Evolutionary conservation across 2,888 invertebrate species (phyloP).

Genomic region (Lepidonotus clava): DNA sequence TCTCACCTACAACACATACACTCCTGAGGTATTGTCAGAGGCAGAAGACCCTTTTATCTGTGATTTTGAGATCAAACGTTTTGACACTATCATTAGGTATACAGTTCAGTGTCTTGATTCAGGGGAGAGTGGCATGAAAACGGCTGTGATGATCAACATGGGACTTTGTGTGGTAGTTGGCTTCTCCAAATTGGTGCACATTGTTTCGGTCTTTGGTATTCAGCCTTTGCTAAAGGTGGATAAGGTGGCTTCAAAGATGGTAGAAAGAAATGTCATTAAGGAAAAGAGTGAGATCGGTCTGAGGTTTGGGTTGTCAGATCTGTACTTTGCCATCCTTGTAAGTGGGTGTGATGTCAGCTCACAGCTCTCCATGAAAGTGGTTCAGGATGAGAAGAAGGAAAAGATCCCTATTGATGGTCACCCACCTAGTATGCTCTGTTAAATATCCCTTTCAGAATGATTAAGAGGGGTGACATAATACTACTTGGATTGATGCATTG

Average conservation of each 20-base stretch:
- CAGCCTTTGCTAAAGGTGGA: slow-evolving; percentile 21
- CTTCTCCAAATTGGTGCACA: slow-evolving; percentile 30
- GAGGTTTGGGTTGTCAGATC: slow-evolving; percentile 20
- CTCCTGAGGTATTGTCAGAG: neutral
- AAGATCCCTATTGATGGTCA: neutral
- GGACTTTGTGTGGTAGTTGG: slow-evolving; percentile 38
- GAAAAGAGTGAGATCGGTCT: neutral
- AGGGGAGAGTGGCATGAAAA: slow-evolving; percentile 1
- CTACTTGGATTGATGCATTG: no score
- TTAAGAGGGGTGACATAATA: no score
- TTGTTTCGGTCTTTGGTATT: slow-evolving; percentile 24
- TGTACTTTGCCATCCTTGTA: slow-evolving; percentile 41
- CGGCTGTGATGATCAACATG: slow-evolving; percentile 12
- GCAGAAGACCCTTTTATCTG: neutral
- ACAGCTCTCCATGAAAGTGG: neutral
- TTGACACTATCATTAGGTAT: neutral
- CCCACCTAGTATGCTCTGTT: slow-evolving; percentile 31
- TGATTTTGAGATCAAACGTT: neutral
- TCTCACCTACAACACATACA: slow-evolving; percentile 25
- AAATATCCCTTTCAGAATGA: no score
- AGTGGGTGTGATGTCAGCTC: slow-evolving; percentile 3
- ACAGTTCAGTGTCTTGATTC: slow-evolving; percentile 25
- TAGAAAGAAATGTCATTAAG: slow-evolving; percentile 8
- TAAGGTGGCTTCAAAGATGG: slow-evolving; percentile 24
- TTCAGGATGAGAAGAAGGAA: neutral